These are phyloP conservation scores for Sylvilagus floridanus DNA, from an alignment of 2,797 vertebrate genomes.

Conservation along the genomic window DNA sequence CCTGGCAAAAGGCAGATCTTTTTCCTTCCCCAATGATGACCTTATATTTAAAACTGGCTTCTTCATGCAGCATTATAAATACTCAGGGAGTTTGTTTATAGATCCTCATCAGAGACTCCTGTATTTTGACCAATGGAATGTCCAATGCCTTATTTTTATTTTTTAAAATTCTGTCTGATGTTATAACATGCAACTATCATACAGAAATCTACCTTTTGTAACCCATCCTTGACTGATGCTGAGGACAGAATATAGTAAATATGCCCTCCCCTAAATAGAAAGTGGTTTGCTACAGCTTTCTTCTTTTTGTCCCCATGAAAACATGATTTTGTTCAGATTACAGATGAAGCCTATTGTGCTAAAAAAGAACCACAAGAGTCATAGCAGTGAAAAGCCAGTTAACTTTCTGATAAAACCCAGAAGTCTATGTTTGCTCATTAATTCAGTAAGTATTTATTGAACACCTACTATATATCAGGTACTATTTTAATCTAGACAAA, in stretches of 20 bases:
- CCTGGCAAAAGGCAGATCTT: neutral
- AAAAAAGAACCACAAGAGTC: neutral
- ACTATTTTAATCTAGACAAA: neutral
- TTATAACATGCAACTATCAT: neutral
- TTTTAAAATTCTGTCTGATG: neutral
- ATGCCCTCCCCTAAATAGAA: neutral
- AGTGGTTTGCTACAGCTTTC: neutral
- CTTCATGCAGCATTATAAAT: neutral
- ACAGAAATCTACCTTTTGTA: neutral
- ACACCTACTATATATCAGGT: neutral
- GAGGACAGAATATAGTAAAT: neutral
- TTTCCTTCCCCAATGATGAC: neutral
- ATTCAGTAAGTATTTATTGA: conserved; percentile 38
- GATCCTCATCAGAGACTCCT: neutral
- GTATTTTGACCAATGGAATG: neutral
- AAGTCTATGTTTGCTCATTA: neutral
- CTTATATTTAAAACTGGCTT: conserved; percentile 9
- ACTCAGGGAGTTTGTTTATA: neutral
- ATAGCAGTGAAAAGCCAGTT: neutral
- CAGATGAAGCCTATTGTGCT: neutral
- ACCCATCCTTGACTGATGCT: neutral
- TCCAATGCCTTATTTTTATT: neutral
- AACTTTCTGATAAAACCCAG: neutral
- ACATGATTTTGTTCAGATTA: neutral
- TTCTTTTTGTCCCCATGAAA: neutral